phyloP scores from a whole-genome alignment of 2,888 invertebrate species.

The Tortricodes alternella region DNA sequence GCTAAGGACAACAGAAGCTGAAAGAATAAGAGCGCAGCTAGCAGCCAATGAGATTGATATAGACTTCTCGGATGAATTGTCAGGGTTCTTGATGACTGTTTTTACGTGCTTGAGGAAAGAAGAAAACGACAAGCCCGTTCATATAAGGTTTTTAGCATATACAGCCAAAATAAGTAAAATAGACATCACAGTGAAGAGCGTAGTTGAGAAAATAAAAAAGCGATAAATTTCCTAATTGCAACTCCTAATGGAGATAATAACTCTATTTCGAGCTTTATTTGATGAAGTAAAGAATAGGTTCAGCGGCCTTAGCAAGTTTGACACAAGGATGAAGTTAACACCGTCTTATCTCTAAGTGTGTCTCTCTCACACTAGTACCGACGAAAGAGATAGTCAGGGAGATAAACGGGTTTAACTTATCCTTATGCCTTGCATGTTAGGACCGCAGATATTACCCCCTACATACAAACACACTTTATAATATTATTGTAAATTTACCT shows the following conservation, averaged over 20 bases:
- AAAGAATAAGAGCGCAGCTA: not conserved
- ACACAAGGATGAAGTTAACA: too few species aligned
- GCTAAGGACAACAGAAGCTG: not conserved
- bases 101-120: conserved; percentile 31
- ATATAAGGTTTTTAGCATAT: not conserved
- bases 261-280: conserved; percentile 30
- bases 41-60: conserved; percentile 1
- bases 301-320: too few species aligned
- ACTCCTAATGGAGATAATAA: conserved; percentile 34
- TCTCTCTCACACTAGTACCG: too few species aligned
- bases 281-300: conserved; percentile 39
- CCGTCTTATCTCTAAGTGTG: too few species aligned
- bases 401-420: too few species aligned
- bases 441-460: too few species aligned
- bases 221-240: conserved; percentile 16
- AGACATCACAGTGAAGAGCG: not conserved
- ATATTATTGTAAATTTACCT: too few species aligned
- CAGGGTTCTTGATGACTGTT: conserved; percentile 31
- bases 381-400: too few species aligned
- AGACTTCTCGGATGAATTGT: conserved; percentile 26
- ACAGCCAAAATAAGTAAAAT: not conserved
- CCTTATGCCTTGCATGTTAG: too few species aligned
- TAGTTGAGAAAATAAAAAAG: conserved; percentile 1
- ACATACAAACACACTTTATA: too few species aligned
- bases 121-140: conserved; percentile 17